Base-by-base conservation (phyloP, 2,797 vertebrate genomes). In the Acridotheres tristis region DNA sequence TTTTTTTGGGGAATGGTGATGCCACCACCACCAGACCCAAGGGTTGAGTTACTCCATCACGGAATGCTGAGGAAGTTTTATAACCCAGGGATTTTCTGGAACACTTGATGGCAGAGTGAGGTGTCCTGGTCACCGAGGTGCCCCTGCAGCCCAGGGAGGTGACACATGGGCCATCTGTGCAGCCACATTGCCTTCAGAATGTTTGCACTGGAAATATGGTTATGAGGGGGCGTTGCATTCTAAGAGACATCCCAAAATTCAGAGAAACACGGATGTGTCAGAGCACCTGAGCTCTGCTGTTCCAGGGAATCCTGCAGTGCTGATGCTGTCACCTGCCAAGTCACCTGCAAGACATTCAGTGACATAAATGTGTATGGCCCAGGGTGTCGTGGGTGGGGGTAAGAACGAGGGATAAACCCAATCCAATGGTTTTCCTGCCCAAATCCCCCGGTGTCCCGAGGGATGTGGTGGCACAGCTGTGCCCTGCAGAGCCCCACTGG, bases 391-490 rank as follows among this genome's bases (percentile, higher is more conserved):
- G 22, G 54, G 32, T 17, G 65, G 62, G 21, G 54, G 27, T 23
- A 29, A 10, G 65, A 15, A 11, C 0, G 13, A 25, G 16, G 10
- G 16, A 17, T 3, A 12, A 55, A 27, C 29, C 12, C 17, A 7
- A 1, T 0, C 10, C 2, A 0, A 0, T 8, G 61, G 11, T 6
- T 42, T 43, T 66, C 53, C 32, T 40, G 47, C 9, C 7, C 48
- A 2, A 12, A 7, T 11, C 5, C 65, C 85, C 40, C 0, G 0
- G 3, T 4, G n/a, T 23, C 4, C 20, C 5, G 66, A 40, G 78
- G 10, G 42, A 13, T 65, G 9, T 16, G 23, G 23, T 16, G 14
- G 34, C 20, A 14, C 8, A 1, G 38, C 22, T 7, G 26, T 47
- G 61, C 16, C 73, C 66, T 40, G 43, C 29, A 43, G 61, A 72